Conservation (phyloP, 2,113 vertebrate species). For the Theristicus caerulescens region DNA sequence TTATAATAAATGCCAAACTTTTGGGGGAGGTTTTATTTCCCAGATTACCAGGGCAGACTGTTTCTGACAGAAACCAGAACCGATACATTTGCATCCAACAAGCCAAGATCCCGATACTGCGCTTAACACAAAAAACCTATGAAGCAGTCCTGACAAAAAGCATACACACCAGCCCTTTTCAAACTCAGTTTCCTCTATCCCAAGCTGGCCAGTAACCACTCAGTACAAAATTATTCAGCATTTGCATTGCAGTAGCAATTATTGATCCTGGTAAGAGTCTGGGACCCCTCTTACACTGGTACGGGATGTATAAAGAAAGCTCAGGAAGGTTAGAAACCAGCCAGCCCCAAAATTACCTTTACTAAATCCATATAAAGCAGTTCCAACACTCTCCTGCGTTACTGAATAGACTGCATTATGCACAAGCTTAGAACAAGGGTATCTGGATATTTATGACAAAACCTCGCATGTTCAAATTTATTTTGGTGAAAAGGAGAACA, state of each 20-base stretch:
- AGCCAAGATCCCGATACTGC: not conserved
- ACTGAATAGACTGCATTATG: not conserved
- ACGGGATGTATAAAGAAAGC: accelerated
- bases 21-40: not conserved
- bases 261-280: not conserved
- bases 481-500: not conserved
- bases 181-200: not conserved
- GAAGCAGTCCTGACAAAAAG: not conserved
- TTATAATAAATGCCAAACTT: not conserved
- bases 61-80: not conserved
- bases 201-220: not conserved
- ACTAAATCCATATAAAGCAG: not conserved
- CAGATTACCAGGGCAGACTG: not conserved
- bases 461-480: accelerated
- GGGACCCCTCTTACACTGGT: not conserved
- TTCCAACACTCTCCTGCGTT: not conserved
- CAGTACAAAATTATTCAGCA: not conserved
- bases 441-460: not conserved
- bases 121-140: not conserved
- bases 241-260: not conserved
- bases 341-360: not conserved
- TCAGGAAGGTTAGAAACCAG: not conserved
- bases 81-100: not conserved
- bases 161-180: not conserved
- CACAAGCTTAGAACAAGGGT: not conserved